Conservation (phyloP, 2,797 vertebrate species). For the Sorex maritimensis region DNA sequence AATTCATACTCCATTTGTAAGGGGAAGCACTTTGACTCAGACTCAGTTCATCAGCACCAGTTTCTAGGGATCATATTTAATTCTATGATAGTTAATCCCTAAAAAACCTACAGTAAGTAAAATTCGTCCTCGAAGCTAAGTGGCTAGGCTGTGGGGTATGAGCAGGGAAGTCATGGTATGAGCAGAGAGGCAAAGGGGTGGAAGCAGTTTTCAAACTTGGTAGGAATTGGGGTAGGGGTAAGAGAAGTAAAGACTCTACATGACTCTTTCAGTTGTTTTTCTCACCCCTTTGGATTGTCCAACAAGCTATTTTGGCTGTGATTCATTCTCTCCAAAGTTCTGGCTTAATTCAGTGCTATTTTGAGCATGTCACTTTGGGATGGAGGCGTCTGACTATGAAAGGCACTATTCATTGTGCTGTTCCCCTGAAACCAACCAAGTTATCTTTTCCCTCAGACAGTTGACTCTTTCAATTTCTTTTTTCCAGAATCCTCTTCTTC, state of each 20-base stretch:
- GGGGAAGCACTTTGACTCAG: background rate
- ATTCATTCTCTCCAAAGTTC: background rate
- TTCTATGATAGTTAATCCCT: background rate
- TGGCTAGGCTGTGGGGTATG: too few relatives aligned
- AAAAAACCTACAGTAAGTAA: too few relatives aligned
- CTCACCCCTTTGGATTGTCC: background rate
- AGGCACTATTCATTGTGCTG: background rate
- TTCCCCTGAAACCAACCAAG: background rate
- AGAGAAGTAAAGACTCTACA: background rate
- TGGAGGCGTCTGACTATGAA: background rate
- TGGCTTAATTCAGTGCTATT: background rate
- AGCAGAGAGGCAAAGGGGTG: background rate
- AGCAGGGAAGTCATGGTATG: background rate
- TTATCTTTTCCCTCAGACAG: background rate
- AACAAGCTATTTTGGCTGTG: background rate
- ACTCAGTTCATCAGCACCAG: background rate
- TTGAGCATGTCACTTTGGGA: background rate
- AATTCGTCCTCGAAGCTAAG: too few relatives aligned
- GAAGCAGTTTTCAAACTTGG: background rate
- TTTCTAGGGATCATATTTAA: background rate
- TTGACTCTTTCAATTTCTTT: background rate
- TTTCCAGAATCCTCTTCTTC: slow-evolving; percentile 31
- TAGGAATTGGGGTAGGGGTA: background rate
- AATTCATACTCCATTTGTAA: too few relatives aligned
- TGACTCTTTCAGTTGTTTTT: background rate